These are phyloP conservation scores for Diphyllodes magnificus DNA, from an alignment of 2,113 vertebrate genomes.

Conservation along the genomic window DNA sequence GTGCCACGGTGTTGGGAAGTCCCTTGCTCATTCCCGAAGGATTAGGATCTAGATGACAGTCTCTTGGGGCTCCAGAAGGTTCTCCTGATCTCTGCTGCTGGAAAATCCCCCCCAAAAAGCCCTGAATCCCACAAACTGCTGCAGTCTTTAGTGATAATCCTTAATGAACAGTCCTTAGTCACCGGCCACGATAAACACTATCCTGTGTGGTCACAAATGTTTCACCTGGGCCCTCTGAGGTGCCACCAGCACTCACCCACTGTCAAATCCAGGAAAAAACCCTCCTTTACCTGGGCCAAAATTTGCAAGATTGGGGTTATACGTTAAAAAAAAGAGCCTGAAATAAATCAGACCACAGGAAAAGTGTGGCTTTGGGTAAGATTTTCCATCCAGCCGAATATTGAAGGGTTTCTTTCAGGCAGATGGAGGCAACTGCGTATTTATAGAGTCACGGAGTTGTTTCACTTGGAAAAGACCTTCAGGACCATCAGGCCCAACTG, in stretches of 20 bases:
- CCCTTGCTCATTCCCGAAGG: background rate
- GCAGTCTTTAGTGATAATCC: background rate
- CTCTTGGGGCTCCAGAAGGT: background rate
- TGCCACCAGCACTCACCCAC: background rate
- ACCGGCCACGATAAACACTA: background rate
- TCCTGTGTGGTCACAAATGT: no score
- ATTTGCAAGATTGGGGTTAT: background rate
- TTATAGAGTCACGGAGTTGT: background rate
- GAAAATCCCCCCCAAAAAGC: background rate
- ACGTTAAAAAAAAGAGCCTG: background rate
- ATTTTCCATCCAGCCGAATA: background rate
- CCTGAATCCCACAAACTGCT: background rate
- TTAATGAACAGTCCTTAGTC: background rate
- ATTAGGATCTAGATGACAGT: background rate
- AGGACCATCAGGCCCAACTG: background rate
- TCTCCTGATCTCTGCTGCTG: background rate
- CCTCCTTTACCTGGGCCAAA: accelerated
- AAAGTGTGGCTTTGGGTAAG: background rate
- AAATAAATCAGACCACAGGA: background rate
- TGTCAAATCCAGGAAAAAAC: background rate
- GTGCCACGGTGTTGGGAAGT: background rate
- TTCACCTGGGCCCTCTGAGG: background rate
- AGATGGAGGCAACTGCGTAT: background rate
- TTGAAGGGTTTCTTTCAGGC: background rate
- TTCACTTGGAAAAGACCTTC: background rate